Conservation (phyloP, 2,888 invertebrate species). For the Erebia epiphron region DNA sequence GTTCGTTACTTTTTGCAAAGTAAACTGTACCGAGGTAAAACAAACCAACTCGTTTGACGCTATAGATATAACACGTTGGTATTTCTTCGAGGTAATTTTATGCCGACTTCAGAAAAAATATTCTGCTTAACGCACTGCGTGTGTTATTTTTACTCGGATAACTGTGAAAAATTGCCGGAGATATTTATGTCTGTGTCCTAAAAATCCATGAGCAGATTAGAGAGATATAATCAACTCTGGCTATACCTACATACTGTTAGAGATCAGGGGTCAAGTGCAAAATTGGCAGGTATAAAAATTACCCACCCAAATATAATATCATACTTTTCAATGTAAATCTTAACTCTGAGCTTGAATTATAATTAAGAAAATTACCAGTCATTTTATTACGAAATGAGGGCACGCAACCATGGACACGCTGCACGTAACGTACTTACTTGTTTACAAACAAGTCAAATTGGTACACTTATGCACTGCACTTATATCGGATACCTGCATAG, state of each 20-base stretch:
- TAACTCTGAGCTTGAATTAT: slow-evolving; percentile 15
- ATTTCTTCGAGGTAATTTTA: not conserved
- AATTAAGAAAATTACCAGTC: slow-evolving; percentile 34
- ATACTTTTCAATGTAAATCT: not conserved
- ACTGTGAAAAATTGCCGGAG: not conserved
- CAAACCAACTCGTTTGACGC: slow-evolving; percentile 7
- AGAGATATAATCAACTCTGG: no score
- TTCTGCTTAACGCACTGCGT: not conserved
- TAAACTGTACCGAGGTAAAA: slow-evolving; percentile 12
- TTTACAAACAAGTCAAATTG: slow-evolving; percentile 20
- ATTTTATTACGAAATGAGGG: slow-evolving; percentile 42
- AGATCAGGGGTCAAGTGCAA: slow-evolving; percentile 2
- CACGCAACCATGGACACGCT: slow-evolving; percentile 28
- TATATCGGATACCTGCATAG: not conserved
- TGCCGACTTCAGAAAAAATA: not conserved
- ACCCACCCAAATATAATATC: slow-evolving; percentile 4
- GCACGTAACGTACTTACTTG: slow-evolving; percentile 18
- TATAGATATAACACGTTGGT: slow-evolving; percentile 10
- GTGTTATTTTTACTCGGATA: not conserved
- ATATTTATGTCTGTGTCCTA: no score
- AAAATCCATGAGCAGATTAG: no score
- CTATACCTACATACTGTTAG: not conserved
- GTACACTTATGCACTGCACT: not conserved
- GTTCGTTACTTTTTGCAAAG: slow-evolving; percentile 9
- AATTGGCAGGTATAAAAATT: not conserved